phyloP scores from a whole-genome alignment of 1,140 invertebrate species.

The Pararge aegeria region DNA sequence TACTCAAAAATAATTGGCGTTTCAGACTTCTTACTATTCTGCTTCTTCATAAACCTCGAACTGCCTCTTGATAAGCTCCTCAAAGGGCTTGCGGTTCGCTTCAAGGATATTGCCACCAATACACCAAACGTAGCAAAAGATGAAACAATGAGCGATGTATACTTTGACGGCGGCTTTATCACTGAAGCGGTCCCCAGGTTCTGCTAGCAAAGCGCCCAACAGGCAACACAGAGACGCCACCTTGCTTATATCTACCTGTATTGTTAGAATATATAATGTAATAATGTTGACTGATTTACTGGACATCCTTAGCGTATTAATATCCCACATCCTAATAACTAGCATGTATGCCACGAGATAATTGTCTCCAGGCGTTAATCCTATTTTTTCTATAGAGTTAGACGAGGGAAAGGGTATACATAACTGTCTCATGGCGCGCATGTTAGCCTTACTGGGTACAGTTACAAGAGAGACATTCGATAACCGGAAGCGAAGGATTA shows the following conservation, averaged over 20 bases:
- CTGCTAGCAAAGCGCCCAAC: slow-evolving; percentile 84
- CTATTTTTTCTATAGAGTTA: no score
- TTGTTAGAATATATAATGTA: neutral
- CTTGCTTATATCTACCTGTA: slow-evolving; percentile 90
- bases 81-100: slow-evolving; percentile 84
- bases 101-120: slow-evolving; percentile 91
- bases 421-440: no score
- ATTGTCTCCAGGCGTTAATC: no score
- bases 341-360: no score
- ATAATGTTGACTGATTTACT: no score
- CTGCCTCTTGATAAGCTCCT: slow-evolving; percentile 83
- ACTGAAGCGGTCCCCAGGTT: slow-evolving; percentile 74
- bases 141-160: slow-evolving; percentile 86
- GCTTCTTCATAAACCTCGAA: slow-evolving; percentile 86
- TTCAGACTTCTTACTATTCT: slow-evolving; percentile 48
- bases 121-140: slow-evolving; percentile 89
- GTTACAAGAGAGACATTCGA: no score
- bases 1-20: neutral
- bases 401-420: no score
- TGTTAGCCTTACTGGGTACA: no score
- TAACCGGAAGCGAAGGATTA: no score
- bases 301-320: no score
- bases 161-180: slow-evolving; percentile 81
- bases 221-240: slow-evolving; percentile 86
- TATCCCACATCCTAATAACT: no score